A percentile compares a stretch with the other conserved stretches of the same genome.
phyloP scores from a whole-genome alignment of 2,113 vertebrate species.

The Eudyptes chrysolophus region DNA sequence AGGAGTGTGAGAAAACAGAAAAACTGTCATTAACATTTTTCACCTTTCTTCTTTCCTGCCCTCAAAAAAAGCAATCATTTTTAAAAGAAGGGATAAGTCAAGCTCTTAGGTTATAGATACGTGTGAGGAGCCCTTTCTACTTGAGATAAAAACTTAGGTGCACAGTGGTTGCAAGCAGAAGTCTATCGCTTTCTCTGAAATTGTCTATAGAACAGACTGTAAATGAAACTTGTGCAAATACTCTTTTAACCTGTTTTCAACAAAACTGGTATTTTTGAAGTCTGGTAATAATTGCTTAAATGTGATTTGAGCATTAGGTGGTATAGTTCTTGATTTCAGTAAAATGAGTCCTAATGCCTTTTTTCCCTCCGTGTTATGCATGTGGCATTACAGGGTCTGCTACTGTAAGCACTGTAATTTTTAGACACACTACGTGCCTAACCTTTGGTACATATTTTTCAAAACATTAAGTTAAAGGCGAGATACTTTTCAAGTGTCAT shows the following conservation, averaged over 20 bases:
- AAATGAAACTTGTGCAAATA: not conserved
- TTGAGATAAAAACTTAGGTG: not conserved
- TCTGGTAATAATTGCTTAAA: not conserved
- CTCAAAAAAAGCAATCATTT: not conserved
- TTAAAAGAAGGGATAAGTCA: not conserved
- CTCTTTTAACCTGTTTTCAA: not conserved
- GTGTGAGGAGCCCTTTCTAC: not conserved
- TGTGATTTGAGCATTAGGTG: not conserved
- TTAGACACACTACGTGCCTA: not conserved
- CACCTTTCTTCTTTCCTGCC: not conserved
- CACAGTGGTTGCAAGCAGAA: not conserved
- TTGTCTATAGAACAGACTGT: not conserved
- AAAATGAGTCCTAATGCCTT: not conserved
- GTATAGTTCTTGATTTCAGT: not conserved
- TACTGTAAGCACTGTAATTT: not conserved
- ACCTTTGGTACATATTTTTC: not conserved
- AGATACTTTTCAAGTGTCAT: not conserved
- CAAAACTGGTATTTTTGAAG: not conserved
- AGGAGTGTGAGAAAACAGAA: not conserved
- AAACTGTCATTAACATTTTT: not conserved
- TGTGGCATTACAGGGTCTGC: not conserved
- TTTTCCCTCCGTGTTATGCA: rapidly evolving
- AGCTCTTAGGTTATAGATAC: not conserved
- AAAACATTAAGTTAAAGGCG: not conserved
- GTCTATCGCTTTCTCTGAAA: not conserved